A percentile compares a stretch with the other conserved stretches of the same genome.
Evolutionary conservation across 2,888 invertebrate species (phyloP).

Genomic region (Cryptus viduatorius): DNA sequence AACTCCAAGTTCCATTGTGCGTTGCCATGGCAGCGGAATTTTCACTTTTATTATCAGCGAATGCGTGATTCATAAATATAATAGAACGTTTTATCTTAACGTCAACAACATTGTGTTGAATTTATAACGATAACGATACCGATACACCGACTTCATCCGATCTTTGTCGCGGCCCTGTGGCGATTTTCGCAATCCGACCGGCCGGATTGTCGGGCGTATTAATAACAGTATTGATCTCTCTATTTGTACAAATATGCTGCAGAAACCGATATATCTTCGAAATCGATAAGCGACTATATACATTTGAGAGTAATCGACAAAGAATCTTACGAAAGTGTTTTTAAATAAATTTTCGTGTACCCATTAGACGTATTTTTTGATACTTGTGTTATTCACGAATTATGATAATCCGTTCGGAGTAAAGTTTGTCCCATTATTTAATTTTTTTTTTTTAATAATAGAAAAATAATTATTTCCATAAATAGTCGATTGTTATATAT

Average conservation of each 20-base stretch:
- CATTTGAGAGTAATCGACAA: no score
- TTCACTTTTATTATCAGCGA: constrained; percentile 56
- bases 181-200: constrained; percentile 1
- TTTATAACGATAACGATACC: constrained; percentile 54
- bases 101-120: constrained; percentile 40
- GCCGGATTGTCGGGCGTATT: background rate
- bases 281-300: background rate
- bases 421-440: no score
- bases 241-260: background rate
- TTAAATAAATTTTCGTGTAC: no score
- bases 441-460: no score
- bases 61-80: constrained; percentile 48
- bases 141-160: background rate
- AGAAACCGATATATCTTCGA: background rate
- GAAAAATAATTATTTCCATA: no score
- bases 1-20: constrained; percentile 34
- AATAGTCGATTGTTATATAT: background rate
- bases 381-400: no score
- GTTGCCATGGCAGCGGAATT: constrained; percentile 47
- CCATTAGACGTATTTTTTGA: no score
- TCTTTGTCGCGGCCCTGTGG: background rate
- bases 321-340: no score
- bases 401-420: no score
- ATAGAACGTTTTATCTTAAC: constrained; percentile 33
- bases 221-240: background rate